Percentiles rank a stretch among this genome's conserved stretches.
Evolutionary conservation across 2,888 invertebrate genomes (phyloP).

Genomic region (Sepioteuthis lessoniana): DNA sequence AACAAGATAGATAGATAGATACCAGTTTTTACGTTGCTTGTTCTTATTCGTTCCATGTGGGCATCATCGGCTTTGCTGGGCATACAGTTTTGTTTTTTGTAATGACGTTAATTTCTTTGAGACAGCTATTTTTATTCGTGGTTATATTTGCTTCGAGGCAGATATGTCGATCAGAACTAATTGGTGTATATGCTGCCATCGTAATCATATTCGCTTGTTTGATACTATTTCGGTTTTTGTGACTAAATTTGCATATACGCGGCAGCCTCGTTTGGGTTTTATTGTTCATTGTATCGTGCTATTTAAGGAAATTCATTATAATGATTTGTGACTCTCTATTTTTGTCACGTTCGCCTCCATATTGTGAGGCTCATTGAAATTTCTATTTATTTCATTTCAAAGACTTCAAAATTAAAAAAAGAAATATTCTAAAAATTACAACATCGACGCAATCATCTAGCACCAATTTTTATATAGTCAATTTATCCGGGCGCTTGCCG

Average conservation of each 20-base stretch:
- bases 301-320: background rate
- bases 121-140: background rate
- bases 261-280: background rate
- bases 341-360: background rate
- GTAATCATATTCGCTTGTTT: background rate
- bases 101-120: background rate
- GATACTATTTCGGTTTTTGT: background rate
- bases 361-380: background rate
- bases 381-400: constrained; percentile 1
- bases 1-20: too few species aligned
- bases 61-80: too few species aligned
- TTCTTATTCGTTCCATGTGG: too few species aligned
- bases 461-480: too few species aligned
- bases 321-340: background rate
- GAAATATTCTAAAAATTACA: too few species aligned
- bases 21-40: too few species aligned
- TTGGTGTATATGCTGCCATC: background rate
- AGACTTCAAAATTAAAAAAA: background rate
- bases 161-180: constrained; percentile 12
- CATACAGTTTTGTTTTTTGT: too few species aligned
- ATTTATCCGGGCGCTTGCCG: too few species aligned
- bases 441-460: too few species aligned
- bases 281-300: background rate
- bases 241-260: background rate
- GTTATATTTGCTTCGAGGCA: background rate